phyloP scores from a whole-genome alignment of 53 echinoderm and acorn worm species.

The Holothuria scabra region DNA sequence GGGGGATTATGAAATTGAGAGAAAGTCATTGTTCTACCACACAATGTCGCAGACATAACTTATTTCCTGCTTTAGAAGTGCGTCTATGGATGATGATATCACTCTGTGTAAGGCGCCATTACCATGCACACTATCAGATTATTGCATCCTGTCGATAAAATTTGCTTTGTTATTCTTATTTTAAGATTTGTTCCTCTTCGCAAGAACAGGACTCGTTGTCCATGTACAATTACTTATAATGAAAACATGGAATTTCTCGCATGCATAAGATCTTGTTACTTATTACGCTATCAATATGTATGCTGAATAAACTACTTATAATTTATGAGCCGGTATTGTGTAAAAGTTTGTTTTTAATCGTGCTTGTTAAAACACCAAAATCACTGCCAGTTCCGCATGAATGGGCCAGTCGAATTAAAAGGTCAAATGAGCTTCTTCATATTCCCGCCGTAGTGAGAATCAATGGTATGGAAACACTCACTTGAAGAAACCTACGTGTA shows the following conservation, averaged over 20 bases:
- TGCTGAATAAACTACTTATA: no score
- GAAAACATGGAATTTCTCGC: neutral
- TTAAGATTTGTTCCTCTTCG: neutral
- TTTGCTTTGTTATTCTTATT: conserved; percentile 15
- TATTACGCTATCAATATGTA: no score
- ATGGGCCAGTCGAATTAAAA: no score
- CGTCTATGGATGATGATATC: conserved; percentile 1
- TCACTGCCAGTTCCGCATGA: no score
- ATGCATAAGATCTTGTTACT: no score
- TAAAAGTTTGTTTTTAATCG: no score
- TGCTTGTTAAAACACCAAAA: no score
- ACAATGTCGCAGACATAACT: neutral
- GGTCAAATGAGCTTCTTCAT: no score
- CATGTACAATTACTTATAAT: neutral
- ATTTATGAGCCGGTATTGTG: no score
- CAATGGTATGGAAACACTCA: no score
- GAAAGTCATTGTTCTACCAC: neutral
- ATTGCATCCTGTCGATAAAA: conserved; percentile 30
- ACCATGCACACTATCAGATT: neutral
- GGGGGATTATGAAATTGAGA: neutral
- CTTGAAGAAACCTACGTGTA: no score
- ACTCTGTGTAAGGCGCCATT: neutral
- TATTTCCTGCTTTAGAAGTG: conserved; percentile 11
- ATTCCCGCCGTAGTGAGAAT: no score
- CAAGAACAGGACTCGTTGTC: neutral